Conservation (phyloP, 2,797 vertebrate genomes). For the Neostethus bicornis region DNA sequence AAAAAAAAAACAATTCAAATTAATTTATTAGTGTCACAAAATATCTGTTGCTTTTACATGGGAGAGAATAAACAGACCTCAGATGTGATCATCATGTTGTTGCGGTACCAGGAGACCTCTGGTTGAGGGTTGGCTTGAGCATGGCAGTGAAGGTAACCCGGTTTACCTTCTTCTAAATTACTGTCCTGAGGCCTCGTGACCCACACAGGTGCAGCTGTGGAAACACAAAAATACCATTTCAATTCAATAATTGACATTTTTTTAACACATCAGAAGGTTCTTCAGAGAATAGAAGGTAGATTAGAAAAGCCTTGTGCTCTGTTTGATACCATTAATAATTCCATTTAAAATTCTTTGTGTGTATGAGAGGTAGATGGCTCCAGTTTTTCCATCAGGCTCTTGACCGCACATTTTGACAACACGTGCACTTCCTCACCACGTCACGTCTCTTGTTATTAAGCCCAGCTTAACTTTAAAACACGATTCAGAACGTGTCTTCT, state of each 20-base stretch:
- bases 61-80: constrained; percentile 78
- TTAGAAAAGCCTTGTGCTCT: background rate
- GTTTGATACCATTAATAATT: constrained; percentile 12
- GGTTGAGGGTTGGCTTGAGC: constrained; percentile 88
- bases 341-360: too few species aligned
- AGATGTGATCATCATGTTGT: constrained; percentile 77
- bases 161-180: constrained; percentile 90
- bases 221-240: constrained; percentile 4
- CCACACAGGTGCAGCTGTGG: constrained; percentile 89
- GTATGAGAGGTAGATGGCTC: background rate
- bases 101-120: constrained; percentile 88
- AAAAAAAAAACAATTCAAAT: background rate
- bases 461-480: too few species aligned
- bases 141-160: constrained; percentile 92
- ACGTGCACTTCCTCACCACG: too few species aligned
- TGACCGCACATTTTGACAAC: too few species aligned
- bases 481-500: too few species aligned
- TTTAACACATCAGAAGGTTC: background rate
- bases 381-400: background rate
- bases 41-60: background rate
- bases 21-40: background rate
- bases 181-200: constrained; percentile 89
- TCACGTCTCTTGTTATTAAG: too few species aligned
- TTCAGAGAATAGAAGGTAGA: constrained; percentile 8
- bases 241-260: background rate